phyloP scores from a whole-genome alignment of 2,797 vertebrate genomes.

The Champsocephalus gunnari region DNA sequence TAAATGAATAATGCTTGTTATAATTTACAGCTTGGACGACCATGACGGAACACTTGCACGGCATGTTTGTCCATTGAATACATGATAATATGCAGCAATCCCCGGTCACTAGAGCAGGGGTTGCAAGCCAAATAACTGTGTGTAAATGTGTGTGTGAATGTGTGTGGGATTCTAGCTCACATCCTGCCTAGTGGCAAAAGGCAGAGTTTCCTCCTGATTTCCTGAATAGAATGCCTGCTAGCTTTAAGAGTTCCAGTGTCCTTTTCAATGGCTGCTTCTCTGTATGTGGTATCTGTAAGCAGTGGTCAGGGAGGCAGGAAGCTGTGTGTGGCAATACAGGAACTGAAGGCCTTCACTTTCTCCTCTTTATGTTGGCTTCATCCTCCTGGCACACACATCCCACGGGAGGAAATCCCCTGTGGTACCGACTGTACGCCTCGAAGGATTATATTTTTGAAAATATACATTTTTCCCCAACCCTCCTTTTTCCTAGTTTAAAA shows the following conservation, averaged over 20 bases:
- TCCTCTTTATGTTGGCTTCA: conserved; percentile 16
- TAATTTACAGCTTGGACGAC: not conserved
- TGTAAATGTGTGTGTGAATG: not conserved
- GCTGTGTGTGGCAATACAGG: conserved; percentile 45
- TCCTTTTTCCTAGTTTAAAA: too few relatives aligned
- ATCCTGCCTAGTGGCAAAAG: not conserved
- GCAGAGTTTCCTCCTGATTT: not conserved
- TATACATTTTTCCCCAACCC: not conserved
- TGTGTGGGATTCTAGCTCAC: not conserved
- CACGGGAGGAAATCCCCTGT: conserved; percentile 6
- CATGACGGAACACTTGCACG: not conserved
- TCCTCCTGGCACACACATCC: conserved; percentile 1
- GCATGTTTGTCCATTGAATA: not conserved
- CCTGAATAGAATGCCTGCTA: not conserved
- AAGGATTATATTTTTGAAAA: not conserved
- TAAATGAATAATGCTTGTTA: not conserved
- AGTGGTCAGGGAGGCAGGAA: conserved; percentile 9
- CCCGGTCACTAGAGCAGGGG: not conserved
- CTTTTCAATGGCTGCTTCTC: conserved; percentile 26
- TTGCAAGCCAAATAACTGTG: not conserved
- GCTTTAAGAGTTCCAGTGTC: not conserved
- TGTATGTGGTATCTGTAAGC: conserved; percentile 21
- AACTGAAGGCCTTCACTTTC: conserved; percentile 24
- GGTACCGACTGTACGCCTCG: not conserved
- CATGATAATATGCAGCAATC: not conserved